Conservation (phyloP, 2,797 vertebrate genomes). For the Nyctibius grandis region DNA sequence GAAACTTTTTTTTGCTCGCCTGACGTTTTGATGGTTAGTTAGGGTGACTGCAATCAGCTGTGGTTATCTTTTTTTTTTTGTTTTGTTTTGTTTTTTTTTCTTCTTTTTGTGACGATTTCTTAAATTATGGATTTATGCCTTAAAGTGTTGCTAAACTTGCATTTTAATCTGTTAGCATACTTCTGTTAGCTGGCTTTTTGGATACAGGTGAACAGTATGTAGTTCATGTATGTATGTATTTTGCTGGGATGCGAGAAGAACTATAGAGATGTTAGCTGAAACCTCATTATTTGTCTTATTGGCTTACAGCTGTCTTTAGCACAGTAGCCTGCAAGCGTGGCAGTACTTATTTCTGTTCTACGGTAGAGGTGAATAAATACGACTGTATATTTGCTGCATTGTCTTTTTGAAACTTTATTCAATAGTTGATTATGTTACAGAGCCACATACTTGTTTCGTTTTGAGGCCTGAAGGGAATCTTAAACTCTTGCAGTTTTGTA, state of each 20-base stretch:
- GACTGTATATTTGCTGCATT: not conserved
- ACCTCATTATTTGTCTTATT: not conserved
- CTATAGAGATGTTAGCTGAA: not conserved
- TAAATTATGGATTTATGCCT: not conserved
- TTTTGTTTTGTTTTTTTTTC: too few relatives aligned
- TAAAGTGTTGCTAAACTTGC: not conserved
- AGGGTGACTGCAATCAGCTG: not conserved
- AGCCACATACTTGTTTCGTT: not conserved
- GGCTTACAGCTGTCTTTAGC: not conserved
- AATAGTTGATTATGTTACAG: not conserved
- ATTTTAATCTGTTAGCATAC: not conserved
- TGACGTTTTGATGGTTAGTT: not conserved
- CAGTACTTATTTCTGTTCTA: not conserved
- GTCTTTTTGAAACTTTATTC: not conserved
- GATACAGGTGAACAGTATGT: not conserved
- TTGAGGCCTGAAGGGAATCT: not conserved
- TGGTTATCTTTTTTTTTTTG: too few relatives aligned
- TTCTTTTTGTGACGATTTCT: not conserved
- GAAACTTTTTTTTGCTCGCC: not conserved
- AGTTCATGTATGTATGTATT: not conserved
- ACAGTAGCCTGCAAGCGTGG: not conserved
- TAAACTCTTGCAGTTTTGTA: not conserved
- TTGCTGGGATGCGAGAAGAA: not conserved
- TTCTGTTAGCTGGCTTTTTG: not conserved
- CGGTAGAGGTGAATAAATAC: not conserved